Base-by-base conservation (phyloP, 2,888 invertebrate species). In the Eutolmus rufibarbis region DNA sequence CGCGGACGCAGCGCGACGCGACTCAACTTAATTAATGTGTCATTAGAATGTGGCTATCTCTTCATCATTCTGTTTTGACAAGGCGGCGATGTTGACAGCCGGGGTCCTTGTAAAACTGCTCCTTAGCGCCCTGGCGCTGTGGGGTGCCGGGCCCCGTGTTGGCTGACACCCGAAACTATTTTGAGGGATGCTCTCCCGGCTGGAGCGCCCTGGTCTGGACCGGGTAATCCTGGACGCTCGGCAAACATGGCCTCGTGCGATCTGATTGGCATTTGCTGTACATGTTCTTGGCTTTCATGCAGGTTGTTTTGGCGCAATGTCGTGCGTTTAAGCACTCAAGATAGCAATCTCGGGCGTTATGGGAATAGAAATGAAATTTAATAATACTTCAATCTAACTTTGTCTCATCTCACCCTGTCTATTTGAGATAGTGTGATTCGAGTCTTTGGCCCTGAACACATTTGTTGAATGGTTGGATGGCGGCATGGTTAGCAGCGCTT, bases 1-100 rank as follows among this genome's bases (percentile, higher is more conserved):
- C 9, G 34, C 8, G 37, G 40, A n/a, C 9, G 34, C 74, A 74
- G 14, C 34, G 28, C 16, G 28, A 1, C 51, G 79, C 46, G 43
- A 56, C 28, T 40, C 66, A 78, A 86, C 87, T 87, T 87, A 87
- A 87, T 87, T 87, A 87, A 87, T 87, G 87, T 87, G 87, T 87
- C 87, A 86, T 87, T 87, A 87, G 51, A 81, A 86, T 87, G 78
- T 79, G 34, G 86, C 86, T 87, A 87, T 87, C 87, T 28, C 43
- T 51, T 56, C 81, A 81, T 81, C 81, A 81, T 51, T 81, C 81
- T 56, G 56, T 81, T 81, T 56, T 81, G 81, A 81, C 81, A 81
- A 51, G 28, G 46, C 81, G 23, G 56, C 51, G 34, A 16, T 56
- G 81, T 51, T 81, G 43, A 81, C 81, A 81, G 51, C 51, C 81